Percentiles rank a stretch among this genome's conserved stretches.
phyloP scores from a whole-genome alignment of 2,888 invertebrate genomes.

The Onchidella celtica region DNA sequence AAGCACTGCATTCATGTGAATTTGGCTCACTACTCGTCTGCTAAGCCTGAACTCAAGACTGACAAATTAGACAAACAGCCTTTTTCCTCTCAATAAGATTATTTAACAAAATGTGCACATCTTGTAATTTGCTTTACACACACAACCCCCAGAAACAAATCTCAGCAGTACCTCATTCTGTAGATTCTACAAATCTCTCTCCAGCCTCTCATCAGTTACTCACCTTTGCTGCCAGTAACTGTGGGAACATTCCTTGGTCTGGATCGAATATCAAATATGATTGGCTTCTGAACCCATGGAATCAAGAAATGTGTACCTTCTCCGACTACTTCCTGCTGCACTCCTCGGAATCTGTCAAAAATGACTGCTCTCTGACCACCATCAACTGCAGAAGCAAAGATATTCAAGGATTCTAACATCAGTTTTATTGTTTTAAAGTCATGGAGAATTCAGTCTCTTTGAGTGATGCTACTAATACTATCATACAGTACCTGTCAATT shows the following conservation, averaged over 20 bases:
- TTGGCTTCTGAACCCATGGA: constrained; percentile 99
- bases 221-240: constrained; percentile 97
- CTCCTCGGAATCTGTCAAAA: constrained; percentile 97
- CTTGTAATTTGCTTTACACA: too few species aligned
- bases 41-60: too few species aligned
- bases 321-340: constrained; percentile 94
- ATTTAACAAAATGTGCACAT: too few species aligned
- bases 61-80: too few species aligned
- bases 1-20: too few species aligned
- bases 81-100: too few species aligned
- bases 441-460: not conserved
- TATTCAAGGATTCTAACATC: not conserved
- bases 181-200: too few species aligned
- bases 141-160: too few species aligned
- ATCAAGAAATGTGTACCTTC: constrained; percentile 99
- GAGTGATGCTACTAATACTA: not conserved
- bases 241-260: constrained; percentile 98
- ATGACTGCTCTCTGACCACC: constrained; percentile 99
- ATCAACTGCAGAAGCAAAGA: constrained; percentile 85
- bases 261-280: constrained; percentile 97
- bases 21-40: too few species aligned
- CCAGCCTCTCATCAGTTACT: too few species aligned
- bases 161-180: too few species aligned
- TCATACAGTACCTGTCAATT: not conserved
- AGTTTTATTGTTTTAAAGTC: too few species aligned